These are phyloP conservation scores for Irena cyanogastra DNA, from an alignment of 2,113 vertebrate species.

Conservation along the genomic window DNA sequence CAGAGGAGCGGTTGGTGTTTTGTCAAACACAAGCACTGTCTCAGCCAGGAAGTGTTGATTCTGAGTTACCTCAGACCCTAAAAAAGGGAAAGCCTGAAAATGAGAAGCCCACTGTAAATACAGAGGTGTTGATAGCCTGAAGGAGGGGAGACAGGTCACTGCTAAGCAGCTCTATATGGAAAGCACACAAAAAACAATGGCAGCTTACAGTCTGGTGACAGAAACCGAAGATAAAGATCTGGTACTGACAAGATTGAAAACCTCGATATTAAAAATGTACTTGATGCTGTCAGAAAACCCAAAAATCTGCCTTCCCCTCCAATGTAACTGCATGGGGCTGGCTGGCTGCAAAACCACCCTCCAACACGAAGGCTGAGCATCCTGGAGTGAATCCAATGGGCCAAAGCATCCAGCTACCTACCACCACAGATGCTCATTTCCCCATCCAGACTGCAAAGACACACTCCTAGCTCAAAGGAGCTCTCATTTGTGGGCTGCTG, in stretches of 20 bases:
- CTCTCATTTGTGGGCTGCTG: neutral
- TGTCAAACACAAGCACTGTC: neutral
- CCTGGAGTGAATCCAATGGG: neutral
- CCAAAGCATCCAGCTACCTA: neutral
- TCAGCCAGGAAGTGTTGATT: neutral
- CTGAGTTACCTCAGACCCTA: neutral
- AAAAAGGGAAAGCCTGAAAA: slow-evolving; percentile 18
- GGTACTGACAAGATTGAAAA: neutral
- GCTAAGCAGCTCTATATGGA: neutral
- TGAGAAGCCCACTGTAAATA: neutral
- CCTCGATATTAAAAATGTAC: neutral
- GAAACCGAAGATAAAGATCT: neutral
- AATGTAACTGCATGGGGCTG: neutral
- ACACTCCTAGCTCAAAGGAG: neutral
- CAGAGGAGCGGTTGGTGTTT: neutral
- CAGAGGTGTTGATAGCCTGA: neutral
- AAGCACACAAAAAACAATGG: neutral
- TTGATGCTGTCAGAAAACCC: neutral
- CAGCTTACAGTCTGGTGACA: neutral
- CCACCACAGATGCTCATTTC: neutral
- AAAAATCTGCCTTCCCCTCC: neutral
- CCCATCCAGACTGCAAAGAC: neutral
- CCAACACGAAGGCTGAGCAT: neutral
- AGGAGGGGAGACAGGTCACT: neutral
- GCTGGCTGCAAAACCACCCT: neutral